These are phyloP conservation scores for Marasmarcha lunaedactyla DNA, from an alignment of 2,888 invertebrate genomes.

Conservation along the genomic window DNA sequence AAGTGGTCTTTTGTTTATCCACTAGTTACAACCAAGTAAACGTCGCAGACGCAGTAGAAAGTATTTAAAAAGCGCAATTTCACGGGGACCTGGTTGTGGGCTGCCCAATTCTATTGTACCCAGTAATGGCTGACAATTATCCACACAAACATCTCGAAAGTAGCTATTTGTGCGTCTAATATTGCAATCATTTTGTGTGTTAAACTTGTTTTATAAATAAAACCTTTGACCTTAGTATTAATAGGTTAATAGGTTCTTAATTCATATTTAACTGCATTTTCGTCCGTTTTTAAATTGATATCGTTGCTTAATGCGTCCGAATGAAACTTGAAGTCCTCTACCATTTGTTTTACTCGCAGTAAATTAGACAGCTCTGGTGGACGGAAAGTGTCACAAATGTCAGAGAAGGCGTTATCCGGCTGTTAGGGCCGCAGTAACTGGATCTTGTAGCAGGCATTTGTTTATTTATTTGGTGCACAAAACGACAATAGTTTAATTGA, in stretches of 20 bases:
- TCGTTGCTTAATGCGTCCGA: too few species aligned
- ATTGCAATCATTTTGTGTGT: constrained; percentile 9
- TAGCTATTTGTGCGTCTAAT: constrained; percentile 23
- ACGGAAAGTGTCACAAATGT: too few species aligned
- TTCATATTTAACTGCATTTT: too few species aligned
- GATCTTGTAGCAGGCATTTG: constrained; percentile 27
- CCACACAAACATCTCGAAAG: constrained; percentile 26
- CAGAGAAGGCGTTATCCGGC: too few species aligned
- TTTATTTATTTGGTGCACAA: constrained; percentile 42
- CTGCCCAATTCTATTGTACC: constrained; percentile 65
- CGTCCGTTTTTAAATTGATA: too few species aligned
- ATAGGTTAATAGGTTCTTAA: too few species aligned
- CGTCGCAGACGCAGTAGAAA: background rate
- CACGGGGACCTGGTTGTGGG: constrained; percentile 43
- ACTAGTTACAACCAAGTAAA: background rate
- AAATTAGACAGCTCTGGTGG: too few species aligned
- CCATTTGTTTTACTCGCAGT: too few species aligned
- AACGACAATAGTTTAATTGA: constrained; percentile 60
- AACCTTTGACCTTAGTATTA: too few species aligned
- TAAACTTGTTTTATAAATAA: too few species aligned
- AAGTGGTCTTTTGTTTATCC: background rate
- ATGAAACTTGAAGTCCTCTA: too few species aligned
- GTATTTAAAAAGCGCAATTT: constrained; percentile 65
- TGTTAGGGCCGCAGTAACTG: too few species aligned
- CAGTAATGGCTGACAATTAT: constrained; percentile 54